Percentiles rank a stretch among this genome's conserved stretches.
phyloP scores from a whole-genome alignment of 2,888 invertebrate genomes.

The Lithophane socia region DNA sequence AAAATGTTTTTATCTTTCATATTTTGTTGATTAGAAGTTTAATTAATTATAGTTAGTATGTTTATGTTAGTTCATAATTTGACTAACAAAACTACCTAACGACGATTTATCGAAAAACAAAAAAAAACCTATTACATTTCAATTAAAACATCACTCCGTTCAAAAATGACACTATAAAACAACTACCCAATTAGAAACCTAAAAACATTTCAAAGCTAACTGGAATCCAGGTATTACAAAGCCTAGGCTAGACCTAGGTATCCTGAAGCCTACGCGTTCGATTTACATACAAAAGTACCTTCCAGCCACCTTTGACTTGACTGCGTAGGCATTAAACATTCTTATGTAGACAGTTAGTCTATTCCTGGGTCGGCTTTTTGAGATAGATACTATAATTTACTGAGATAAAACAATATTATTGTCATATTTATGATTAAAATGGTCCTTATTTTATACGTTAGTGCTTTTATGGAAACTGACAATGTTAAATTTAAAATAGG shows the following conservation, averaged over 20 bases:
- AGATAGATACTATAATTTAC: constrained; percentile 52
- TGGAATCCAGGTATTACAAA: constrained; percentile 79
- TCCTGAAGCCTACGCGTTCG: constrained; percentile 83
- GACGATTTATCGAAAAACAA: background rate
- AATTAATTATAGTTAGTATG: background rate
- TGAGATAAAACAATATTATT: constrained; percentile 57
- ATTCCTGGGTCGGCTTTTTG: constrained; percentile 63
- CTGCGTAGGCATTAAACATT: constrained; percentile 87
- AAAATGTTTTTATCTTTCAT: too few relatives aligned
- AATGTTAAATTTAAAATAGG: constrained; percentile 4
- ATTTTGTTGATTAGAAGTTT: fast-evolving
- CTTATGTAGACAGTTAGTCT: constrained; percentile 68
- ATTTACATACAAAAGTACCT: constrained; percentile 90
- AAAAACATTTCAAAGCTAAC: constrained; percentile 66
- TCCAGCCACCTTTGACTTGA: constrained; percentile 75
- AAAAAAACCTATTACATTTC: background rate
- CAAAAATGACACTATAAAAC: background rate
- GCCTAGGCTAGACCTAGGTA: constrained; percentile 71
- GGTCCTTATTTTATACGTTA: constrained; percentile 24
- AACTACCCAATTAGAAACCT: constrained; percentile 62
- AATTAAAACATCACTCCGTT: background rate
- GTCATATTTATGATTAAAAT: constrained; percentile 54
- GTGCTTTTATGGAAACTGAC: constrained; percentile 1
- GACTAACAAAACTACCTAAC: background rate
- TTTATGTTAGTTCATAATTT: background rate